Percentiles rank a stretch among this genome's conserved stretches.
Evolutionary conservation across 1,140 invertebrate species (phyloP).

Genomic region (Caenorhabditis remanei): DNA sequence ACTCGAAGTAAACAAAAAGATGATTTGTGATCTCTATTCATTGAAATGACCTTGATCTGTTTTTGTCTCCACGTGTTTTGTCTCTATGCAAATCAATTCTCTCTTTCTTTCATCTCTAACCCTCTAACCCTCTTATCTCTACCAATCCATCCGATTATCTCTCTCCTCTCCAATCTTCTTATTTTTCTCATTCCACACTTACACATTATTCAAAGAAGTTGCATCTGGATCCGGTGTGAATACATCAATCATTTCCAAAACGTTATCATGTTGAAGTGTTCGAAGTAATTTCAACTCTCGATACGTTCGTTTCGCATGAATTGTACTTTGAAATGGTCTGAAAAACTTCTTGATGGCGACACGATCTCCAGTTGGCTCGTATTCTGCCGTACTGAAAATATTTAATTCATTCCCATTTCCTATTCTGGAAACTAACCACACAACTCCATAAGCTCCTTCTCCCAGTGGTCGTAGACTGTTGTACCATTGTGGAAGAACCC

Average conservation of each 20-base stretch:
- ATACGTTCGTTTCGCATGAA: conserved; percentile 80
- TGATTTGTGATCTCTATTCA: neutral
- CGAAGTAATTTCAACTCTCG: conserved; percentile 79
- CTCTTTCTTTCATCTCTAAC: conserved; percentile 9
- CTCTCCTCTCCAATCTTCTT: neutral
- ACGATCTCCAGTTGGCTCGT: conserved; percentile 76
- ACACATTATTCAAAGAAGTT: conserved; percentile 89
- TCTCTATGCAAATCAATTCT: neutral
- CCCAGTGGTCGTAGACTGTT: conserved; percentile 91
- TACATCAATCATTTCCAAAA: conserved; percentile 92
- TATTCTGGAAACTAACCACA: conserved; percentile 84
- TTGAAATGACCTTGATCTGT: neutral
- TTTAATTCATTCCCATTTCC: conserved; percentile 9
- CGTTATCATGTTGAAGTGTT: conserved; percentile 80
- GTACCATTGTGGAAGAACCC: conserved; percentile 93
- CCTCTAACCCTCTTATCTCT: conserved; percentile 28
- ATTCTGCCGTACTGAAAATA: conserved; percentile 79
- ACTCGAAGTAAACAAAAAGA: neutral
- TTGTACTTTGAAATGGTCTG: conserved; percentile 80
- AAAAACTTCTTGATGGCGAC: conserved; percentile 81
- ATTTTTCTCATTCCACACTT: conserved; percentile 77
- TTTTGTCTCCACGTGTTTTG: neutral
- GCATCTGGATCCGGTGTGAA: conserved; percentile 86
- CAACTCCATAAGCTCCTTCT: conserved; percentile 96
- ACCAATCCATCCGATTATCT: conserved; percentile 31